Conservation (phyloP, 1,140 invertebrate genomes). For the Anagrus nilaparvatae region DNA sequence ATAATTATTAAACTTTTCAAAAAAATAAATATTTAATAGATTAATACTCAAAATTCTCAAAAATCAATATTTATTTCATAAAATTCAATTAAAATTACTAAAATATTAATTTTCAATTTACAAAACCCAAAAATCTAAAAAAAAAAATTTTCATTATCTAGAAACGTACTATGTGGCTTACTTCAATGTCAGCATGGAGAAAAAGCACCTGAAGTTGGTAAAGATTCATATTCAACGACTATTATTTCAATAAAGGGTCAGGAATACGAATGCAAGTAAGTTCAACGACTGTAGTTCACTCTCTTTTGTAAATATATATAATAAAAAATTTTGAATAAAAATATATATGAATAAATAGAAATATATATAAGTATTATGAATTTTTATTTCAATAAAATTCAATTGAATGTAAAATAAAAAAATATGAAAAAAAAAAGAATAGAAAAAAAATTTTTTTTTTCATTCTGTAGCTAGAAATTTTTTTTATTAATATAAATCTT, state of each 20-base stretch:
- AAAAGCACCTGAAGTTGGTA: conserved; percentile 63
- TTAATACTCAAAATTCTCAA: no score
- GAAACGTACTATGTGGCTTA: conserved; percentile 80
- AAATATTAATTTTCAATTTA: no score
- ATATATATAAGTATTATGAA: conserved; percentile 9
- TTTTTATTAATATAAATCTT: conserved; percentile 9
- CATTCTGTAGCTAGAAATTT: conserved; percentile 9
- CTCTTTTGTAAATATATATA: neutral
- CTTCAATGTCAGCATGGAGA: conserved; percentile 82
- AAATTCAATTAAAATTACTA: no score
- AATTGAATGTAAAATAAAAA: conserved; percentile 6
- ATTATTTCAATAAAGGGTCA: conserved; percentile 75
- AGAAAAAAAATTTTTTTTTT: neutral
- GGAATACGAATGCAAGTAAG: conserved; percentile 89
- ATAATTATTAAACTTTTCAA: no score
- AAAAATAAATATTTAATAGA: no score
- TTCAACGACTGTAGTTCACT: conserved; percentile 27
- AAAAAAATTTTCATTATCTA: conserved; percentile 31
- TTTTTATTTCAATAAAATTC: no score
- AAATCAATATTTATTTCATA: no score
- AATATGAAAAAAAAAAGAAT: neutral
- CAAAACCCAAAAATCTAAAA: neutral
- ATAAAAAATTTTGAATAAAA: no score
- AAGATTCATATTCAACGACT: conserved; percentile 75
- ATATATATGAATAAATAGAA: conserved; percentile 12